phyloP scores from a whole-genome alignment of 2,113 vertebrate species.

The Macquaria australasica region DNA sequence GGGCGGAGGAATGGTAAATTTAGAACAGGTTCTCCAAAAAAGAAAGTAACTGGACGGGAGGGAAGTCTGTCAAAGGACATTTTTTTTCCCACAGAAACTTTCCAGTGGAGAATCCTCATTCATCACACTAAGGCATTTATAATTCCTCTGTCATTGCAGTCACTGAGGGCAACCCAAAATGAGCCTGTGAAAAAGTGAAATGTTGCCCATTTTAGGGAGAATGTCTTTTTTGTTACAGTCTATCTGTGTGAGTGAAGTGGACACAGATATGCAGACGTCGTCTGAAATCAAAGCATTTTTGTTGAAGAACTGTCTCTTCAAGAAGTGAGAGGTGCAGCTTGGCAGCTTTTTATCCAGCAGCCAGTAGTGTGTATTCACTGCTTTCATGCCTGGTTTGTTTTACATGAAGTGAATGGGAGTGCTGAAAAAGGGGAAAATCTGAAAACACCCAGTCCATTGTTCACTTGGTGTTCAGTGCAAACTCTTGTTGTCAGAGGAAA shows the following conservation, averaged over 20 bases:
- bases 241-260: slow-evolving; percentile 11
- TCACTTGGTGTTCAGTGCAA: background rate
- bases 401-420: slow-evolving; percentile 24
- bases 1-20: slow-evolving; percentile 46
- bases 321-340: slow-evolving; percentile 13
- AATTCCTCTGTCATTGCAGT: slow-evolving; percentile 15
- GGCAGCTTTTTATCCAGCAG: slow-evolving; percentile 31
- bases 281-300: slow-evolving; percentile 26
- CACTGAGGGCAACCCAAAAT: slow-evolving; percentile 14
- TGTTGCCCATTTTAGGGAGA: slow-evolving; percentile 12
- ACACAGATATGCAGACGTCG: slow-evolving; percentile 20
- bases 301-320: slow-evolving; percentile 19
- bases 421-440: slow-evolving; percentile 1
- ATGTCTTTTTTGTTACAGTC: background rate
- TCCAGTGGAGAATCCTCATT: slow-evolving; percentile 22
- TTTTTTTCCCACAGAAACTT: slow-evolving; percentile 21
- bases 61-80: slow-evolving; percentile 29
- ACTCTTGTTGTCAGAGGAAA: background rate
- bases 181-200: slow-evolving; percentile 36
- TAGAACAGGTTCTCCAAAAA: slow-evolving; percentile 38
- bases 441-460: background rate
- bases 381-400: slow-evolving; percentile 47
- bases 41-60: slow-evolving; percentile 9
- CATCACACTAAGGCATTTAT: slow-evolving; percentile 21
- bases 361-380: slow-evolving; percentile 7